Base-by-base conservation (phyloP, 1,140 invertebrate genomes). In the Nebria ingens region DNA sequence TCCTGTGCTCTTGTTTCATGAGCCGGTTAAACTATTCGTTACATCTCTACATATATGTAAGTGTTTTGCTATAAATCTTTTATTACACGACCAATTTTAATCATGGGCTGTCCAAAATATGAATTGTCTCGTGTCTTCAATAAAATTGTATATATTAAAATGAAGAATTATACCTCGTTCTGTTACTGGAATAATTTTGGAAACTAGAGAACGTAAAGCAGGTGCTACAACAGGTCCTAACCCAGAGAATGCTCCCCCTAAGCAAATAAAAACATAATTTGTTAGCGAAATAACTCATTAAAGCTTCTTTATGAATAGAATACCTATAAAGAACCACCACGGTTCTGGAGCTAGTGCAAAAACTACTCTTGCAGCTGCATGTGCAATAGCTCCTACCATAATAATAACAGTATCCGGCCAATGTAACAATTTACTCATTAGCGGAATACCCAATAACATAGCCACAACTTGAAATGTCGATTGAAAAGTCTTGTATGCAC, bases 141-240 rank as follows among this genome's bases (percentile, higher is more conserved):
- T n/a, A n/a, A n/a, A n/a, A n/a, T n/a, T n/a, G n/a, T n/a, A n/a
- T n/a, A n/a, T n/a, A n/a, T n/a, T n/a, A n/a, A n/a, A n/a, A n/a
- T n/a, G n/a, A n/a, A 57, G 15, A n/a, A n/a, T n/a, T n/a, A 54
- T 69, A 79, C 86, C 86, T 75, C 85, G 76, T 68, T 89, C 86
- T 21, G 76, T 72, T 2, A 71, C 58, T 1, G 79, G 71, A 17
- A 87, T 76, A 2, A 85, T 69, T 71, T 89, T 89, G 0, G 86
- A 88, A 9, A 80, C 78, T 76, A 88, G 84, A 2, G 87, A 86
- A 40, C 86, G 73, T 38, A 89, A 73, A 34, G 86, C 78, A 9
- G 86, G 85, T 0, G 83, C 85, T 0, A 86, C 82, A 38, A 82
- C 77, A 0, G 86, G 86, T 0, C 86, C 86, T 21, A 87, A 68